Base-by-base conservation (phyloP, 2,113 vertebrate genomes). In the Fukomys damarensis region DNA sequence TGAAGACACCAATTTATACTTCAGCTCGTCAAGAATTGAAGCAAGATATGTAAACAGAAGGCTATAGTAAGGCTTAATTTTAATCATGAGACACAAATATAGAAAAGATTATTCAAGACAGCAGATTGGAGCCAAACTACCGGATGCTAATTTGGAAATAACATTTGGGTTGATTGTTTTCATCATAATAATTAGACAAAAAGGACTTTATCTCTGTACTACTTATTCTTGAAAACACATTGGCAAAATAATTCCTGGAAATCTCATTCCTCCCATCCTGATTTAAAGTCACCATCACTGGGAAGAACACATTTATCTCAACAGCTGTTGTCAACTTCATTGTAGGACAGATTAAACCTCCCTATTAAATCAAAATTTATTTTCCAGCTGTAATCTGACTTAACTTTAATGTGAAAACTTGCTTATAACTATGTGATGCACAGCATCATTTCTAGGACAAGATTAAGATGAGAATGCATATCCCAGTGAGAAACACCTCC, bases 81-180 rank as follows among this genome's bases (percentile, higher is more conserved):
- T 46, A 93, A 68, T 76, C 24, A 14, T 79, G 41, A 82, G 8
- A 79, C 63, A 89, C 22, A 96, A 82, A 88, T 68, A 90, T 12
- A 77, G 87, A 88, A 61, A 52, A 16, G 14, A 41, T 63, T 24
- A 58, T 22, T 93, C 52, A 85, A 58, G 14, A 83, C 26, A 94
- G n/a, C 52, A 49, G 14, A 30, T 49, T 54, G 43, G 49, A 94
- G 56, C 56, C 49, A 89, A 82, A 83, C 92, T 87, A 82, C 38
- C 66, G 54, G 38, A 96, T 84, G 16, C 80, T 68, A 93, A 88
- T 68, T 88, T 82, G 63, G 24, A 86, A 95, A 59, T 82, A 83
- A 7, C 10, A 93, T 91, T 95, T 80, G 35, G 10, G 63, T 90
- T 87, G 8, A 63, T 89, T 94, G 20, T 41, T 93, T 93, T 70